Evolutionary conservation across 2,888 invertebrate species (phyloP).

Genomic region (Digitonthophagus gazella): DNA sequence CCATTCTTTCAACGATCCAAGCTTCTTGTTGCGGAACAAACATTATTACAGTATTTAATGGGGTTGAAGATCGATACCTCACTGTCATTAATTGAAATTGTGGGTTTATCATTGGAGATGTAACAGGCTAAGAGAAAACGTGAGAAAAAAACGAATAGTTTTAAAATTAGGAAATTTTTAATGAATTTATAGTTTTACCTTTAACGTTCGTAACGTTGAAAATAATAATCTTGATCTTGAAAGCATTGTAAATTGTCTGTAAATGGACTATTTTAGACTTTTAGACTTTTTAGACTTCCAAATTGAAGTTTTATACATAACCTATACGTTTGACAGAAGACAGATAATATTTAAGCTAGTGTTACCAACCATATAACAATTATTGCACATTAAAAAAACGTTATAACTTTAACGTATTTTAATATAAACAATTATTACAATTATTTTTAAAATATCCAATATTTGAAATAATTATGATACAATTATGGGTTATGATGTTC

Average conservation of each 20-base stretch:
- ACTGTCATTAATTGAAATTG: slow-evolving; percentile 33
- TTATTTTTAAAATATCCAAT: no score
- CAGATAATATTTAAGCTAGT: no score
- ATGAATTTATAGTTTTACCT: slow-evolving; percentile 41
- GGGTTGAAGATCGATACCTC: slow-evolving; percentile 61
- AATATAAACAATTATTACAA: no score
- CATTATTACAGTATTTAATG: slow-evolving; percentile 89
- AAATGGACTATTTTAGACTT: slow-evolving; percentile 7
- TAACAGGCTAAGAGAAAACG: slow-evolving; percentile 26
- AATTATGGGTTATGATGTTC: no score
- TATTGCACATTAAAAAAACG: no score
- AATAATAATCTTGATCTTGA: slow-evolving; percentile 52
- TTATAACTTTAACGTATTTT: no score
- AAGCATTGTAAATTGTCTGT: slow-evolving; percentile 49
- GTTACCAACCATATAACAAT: no score
- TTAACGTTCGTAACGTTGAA: slow-evolving; percentile 47
- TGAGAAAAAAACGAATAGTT: no score
- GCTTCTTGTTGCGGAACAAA: slow-evolving; percentile 99
- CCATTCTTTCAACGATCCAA: slow-evolving; percentile 98
- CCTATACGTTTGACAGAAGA: slow-evolving; percentile 11
- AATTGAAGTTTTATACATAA: slow-evolving; percentile 10
- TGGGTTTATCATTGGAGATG: slow-evolving; percentile 24
- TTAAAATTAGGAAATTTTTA: slow-evolving; percentile 9
- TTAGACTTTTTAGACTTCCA: not conserved
- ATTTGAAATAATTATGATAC: no score